Conservation (phyloP, 2,797 vertebrate genomes). For the Tokudaia tokunoshimensis region DNA sequence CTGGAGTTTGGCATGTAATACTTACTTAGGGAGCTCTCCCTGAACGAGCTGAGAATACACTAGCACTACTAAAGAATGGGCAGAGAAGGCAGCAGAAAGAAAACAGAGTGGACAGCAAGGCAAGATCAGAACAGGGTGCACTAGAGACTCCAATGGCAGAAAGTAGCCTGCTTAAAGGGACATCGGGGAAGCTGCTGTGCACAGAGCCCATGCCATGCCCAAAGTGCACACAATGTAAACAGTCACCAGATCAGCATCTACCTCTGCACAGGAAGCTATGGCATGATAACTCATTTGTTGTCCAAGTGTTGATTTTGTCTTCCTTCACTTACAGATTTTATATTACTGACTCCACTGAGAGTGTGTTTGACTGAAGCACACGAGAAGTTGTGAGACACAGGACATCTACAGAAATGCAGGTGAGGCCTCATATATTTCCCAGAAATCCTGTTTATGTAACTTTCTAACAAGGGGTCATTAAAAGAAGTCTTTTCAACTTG, state of each 20-base stretch:
- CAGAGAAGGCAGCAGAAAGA: background rate
- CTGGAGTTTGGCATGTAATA: background rate
- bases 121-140: background rate
- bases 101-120: background rate
- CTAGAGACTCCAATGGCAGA: no score
- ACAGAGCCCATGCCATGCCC: accelerated
- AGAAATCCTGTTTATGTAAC: background rate
- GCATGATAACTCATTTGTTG: accelerated
- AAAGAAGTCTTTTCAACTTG: background rate
- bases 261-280: background rate
- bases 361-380: background rate
- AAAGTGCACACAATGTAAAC: no score
- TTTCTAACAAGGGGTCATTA: background rate
- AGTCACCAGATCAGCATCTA: background rate
- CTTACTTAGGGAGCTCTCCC: background rate
- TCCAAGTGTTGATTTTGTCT: background rate
- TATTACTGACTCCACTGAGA: background rate
- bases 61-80: background rate
- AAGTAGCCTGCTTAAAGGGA: no score
- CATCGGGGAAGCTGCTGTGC: background rate
- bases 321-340: background rate
- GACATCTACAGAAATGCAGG: background rate
- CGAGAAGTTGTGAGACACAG: background rate
- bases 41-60: background rate
- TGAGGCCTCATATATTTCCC: background rate